phyloP scores from a whole-genome alignment of 2,888 invertebrate species.

The Harmothoe impar region DNA sequence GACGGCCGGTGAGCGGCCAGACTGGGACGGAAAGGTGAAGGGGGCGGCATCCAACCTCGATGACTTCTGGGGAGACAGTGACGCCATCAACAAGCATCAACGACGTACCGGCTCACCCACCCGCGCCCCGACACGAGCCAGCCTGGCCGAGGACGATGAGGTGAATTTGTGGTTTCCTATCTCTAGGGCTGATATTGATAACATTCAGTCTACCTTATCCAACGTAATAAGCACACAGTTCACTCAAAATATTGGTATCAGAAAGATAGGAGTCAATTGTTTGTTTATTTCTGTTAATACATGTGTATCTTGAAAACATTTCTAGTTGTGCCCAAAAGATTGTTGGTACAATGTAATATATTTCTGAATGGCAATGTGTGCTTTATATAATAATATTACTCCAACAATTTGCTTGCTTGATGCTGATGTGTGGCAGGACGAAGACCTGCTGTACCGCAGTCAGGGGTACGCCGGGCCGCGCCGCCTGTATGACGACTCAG shows the following conservation, averaged over 20 bases:
- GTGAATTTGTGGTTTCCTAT: neutral
- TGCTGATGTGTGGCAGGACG: conserved; percentile 43
- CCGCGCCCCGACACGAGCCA: neutral
- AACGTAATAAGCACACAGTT: too few relatives aligned
- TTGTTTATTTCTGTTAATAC: too few relatives aligned
- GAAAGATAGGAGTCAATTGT: too few relatives aligned
- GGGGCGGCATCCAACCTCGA: neutral
- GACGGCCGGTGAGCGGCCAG: conserved; percentile 20
- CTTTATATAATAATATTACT: too few relatives aligned
- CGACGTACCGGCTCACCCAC: neutral
- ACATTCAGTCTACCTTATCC: too few relatives aligned
- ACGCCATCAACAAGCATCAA: neutral
- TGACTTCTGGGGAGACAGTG: conserved; percentile 52
- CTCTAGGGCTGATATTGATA: too few relatives aligned
- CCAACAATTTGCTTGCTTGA: too few relatives aligned
- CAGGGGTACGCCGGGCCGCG: conserved; percentile 54
- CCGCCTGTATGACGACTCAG: conserved; percentile 32
- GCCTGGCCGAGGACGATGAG: conserved; percentile 47
- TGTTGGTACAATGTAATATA: too few relatives aligned
- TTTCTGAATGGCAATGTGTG: too few relatives aligned
- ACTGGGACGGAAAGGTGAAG: conserved; percentile 45
- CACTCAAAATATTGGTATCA: too few relatives aligned
- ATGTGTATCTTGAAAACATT: too few relatives aligned
- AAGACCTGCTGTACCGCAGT: conserved; percentile 52
- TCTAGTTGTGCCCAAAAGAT: too few relatives aligned